Evolutionary conservation across 2,888 invertebrate genomes (phyloP), one percentile per base, ranked within the genome.

Genomic region (Cylindroiulus punctatus): DNA sequence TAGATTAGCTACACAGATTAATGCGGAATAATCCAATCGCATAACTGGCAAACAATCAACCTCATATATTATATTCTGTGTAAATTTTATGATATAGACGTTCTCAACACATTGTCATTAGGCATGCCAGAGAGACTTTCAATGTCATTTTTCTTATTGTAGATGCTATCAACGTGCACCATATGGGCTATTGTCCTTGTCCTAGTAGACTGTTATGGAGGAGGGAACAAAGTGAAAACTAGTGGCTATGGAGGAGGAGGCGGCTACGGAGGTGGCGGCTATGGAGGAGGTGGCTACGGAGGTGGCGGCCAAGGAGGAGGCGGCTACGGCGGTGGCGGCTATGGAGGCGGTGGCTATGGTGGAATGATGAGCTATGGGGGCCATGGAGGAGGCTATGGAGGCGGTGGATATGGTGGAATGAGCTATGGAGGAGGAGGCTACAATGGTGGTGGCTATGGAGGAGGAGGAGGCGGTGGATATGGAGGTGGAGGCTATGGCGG

Each of bases 161-260:
- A 83, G 83, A 83, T 83, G 83, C 40, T 83, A 44, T 83, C 83
- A 83, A 83, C 83, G 83, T 83, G 83, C 26, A 26, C 44, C 4
- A n/a, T 83, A 14, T 44, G 40, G 44, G 42, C 83, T 8, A 22
- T 83, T 22, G n/a, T 83, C 22, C 5, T 83, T 7, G 83, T 44
- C 83, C 8, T 83, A 10, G 83, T 83, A 22, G 83, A 83, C 19
- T 19, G 42, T 5, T 83, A 83, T 42, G 83, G 83, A 83, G 83
- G 83, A 42, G 83, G 44, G 42, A 83, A 83, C 44, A 83, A 83
- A 83, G 83, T 83, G 10, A 83, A 83, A 42, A 40, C 42, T 40
- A 83, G 44, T 22, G 83, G 40, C 40, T 83, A 83, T 44, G 83
- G 83, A 3, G 82, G 82, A 17, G 82, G 82, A 40, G 82, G 82